Conservation (phyloP, 2,113 vertebrate species). For the Globicephala melas region DNA sequence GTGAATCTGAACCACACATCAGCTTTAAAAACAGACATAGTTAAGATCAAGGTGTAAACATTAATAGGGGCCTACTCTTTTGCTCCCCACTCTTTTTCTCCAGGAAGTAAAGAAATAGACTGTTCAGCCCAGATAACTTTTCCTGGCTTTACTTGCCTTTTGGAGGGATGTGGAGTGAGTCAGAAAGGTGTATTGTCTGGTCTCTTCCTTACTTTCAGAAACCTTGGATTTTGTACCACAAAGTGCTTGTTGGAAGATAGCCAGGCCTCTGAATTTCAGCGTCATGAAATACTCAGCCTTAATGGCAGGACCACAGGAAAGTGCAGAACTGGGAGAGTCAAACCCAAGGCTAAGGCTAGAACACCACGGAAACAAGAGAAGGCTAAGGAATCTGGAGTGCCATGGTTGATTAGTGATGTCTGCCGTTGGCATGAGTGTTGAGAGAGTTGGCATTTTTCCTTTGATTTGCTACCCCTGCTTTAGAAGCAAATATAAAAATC, state of each 20-base stretch:
- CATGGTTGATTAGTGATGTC: background rate
- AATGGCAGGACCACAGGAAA: background rate
- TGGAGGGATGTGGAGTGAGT: background rate
- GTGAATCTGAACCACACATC: background rate
- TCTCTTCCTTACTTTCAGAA: conserved; percentile 16
- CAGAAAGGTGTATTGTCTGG: background rate
- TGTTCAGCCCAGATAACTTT: background rate
- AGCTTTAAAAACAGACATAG: background rate
- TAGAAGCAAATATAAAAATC: background rate
- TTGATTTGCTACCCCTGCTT: background rate
- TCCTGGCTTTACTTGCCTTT: background rate
- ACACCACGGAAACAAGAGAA: background rate
- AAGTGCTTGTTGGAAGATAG: background rate
- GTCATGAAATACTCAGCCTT: background rate
- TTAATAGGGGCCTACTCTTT: background rate
- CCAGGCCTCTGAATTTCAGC: background rate
- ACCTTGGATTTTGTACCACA: conserved; percentile 18
- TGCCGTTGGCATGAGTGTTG: background rate
- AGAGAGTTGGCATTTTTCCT: background rate
- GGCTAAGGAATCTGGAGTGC: background rate
- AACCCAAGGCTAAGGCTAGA: background rate
- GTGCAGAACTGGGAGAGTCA: background rate
- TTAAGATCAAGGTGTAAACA: background rate
- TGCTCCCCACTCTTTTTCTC: background rate
- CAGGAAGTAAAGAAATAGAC: background rate